These are phyloP conservation scores for Sebastes trivittatus DNA, from an alignment of 2,797 vertebrate genomes.

Conservation along the genomic window DNA sequence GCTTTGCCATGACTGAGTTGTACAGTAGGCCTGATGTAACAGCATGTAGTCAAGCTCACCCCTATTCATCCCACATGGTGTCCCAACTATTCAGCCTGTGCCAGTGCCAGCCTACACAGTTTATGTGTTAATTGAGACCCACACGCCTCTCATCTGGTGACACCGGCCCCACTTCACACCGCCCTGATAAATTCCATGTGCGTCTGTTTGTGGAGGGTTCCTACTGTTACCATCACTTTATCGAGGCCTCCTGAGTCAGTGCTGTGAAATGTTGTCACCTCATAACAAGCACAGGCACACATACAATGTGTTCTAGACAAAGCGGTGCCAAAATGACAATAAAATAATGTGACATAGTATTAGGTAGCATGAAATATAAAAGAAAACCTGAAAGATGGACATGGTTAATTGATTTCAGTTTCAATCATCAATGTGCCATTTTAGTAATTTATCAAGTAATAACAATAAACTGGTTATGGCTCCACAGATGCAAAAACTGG, in stretches of 20 bases:
- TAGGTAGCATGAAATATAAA: not conserved
- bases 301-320: not conserved
- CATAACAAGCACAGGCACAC: not conserved
- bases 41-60: not conserved
- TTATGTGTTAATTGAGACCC: conserved; percentile 63
- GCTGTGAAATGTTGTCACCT: conserved; percentile 27
- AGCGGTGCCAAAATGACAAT: not conserved
- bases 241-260: conserved; percentile 11
- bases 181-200: conserved; percentile 61
- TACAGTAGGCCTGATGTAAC: not conserved
- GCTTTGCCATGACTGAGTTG: not conserved
- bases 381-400: not conserved
- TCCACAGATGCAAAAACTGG: not conserved
- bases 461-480: not conserved
- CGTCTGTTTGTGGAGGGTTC: conserved; percentile 39
- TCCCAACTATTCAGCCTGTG: conserved; percentile 1
- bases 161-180: conserved; percentile 57
- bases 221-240: conserved; percentile 39
- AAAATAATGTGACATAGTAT: not conserved
- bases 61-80: not conserved
- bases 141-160: conserved; percentile 56
- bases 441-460: not conserved
- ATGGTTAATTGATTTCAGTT: not conserved
- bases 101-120: conserved; percentile 18
- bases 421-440: not conserved